Evolutionary conservation across 2,888 invertebrate genomes (phyloP).

Genomic region (Serripes groenlandicus): DNA sequence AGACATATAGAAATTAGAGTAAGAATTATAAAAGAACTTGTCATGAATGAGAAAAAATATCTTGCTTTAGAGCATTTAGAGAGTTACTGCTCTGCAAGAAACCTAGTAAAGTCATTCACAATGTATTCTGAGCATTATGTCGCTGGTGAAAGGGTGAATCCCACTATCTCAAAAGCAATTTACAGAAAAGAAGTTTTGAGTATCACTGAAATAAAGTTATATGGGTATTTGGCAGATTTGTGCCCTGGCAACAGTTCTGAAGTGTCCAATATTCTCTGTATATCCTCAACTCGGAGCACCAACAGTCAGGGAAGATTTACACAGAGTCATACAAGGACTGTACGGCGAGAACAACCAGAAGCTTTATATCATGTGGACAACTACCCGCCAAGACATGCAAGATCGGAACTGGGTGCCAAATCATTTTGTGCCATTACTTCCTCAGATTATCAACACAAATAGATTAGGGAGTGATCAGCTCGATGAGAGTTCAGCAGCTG

Average conservation of each 20-base stretch:
- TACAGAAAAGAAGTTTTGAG: not conserved
- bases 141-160: not conserved
- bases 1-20: conserved; percentile 33
- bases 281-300: conserved; percentile 42
- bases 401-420: not conserved
- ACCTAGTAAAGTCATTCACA: not conserved
- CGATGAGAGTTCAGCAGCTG: too few relatives aligned
- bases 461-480: too few relatives aligned
- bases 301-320: conserved; percentile 23
- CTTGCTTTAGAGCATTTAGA: too few relatives aligned
- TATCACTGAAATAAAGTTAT: not conserved
- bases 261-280: conserved; percentile 30
- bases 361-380: not conserved
- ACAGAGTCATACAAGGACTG: conserved; percentile 23
- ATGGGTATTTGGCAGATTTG: conserved; percentile 11
- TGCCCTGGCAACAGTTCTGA: conserved; percentile 33
- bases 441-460: too few relatives aligned
- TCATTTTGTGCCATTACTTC: conserved; percentile 2
- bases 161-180: not conserved
- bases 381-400: not conserved
- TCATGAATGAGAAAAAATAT: too few relatives aligned
- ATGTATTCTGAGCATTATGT: conserved; percentile 1
- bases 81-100: too few relatives aligned
- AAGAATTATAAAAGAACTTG: too few relatives aligned
- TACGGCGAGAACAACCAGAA: not conserved